Base-by-base conservation (phyloP, 2,113 vertebrate genomes). In the Phrynosoma platyrhinos region DNA sequence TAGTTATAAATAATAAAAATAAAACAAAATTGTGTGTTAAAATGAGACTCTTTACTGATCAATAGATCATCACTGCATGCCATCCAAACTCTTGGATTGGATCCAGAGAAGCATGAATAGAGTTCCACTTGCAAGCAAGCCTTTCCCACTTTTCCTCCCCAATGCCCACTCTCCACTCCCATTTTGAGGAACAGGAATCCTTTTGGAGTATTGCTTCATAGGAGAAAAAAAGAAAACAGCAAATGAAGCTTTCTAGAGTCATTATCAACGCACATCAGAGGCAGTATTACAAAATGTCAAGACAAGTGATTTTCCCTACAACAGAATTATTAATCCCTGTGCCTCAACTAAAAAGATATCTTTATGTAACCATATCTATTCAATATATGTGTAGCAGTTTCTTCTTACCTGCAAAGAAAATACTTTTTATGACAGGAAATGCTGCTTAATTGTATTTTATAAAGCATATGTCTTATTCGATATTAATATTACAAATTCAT, bases 391-490 rank as follows among this genome's bases (percentile, higher is more conserved):
- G 1, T 10, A 91, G 69, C 79, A 1, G 3, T 85, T 58, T 84
- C 21, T 81, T 55, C 27, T 87, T 40, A 71, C 23, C 89, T 36
- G 83, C 1, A 84, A 71, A 78, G 82, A 72, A 1, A 78, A 87
- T 75, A 53, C 58, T 1, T 40, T 0, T 20, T 8, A 27, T 88
- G 80, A 88, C 87, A 9, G 40, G 53, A 20, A 80, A 87, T 90
- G 83, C 90, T 91, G 90, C 86, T 91, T 92, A 93, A 91, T 62
- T 83, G n/a, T 79, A 72, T 82, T 86, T 71, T 84, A 85, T 66
- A 95, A 86, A 91, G 69, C 52, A 86, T 8, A 85, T 85, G 1
- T 55, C 94, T 94, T 93, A 91, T 87, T 94, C 85, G 18, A n/a
- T 1, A 14, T 42, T n/a, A 27, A 66, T 42, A 23, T 75, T 79